Evolutionary conservation across 2,888 invertebrate species (phyloP).

Genomic region (Deroplatys truncata): DNA sequence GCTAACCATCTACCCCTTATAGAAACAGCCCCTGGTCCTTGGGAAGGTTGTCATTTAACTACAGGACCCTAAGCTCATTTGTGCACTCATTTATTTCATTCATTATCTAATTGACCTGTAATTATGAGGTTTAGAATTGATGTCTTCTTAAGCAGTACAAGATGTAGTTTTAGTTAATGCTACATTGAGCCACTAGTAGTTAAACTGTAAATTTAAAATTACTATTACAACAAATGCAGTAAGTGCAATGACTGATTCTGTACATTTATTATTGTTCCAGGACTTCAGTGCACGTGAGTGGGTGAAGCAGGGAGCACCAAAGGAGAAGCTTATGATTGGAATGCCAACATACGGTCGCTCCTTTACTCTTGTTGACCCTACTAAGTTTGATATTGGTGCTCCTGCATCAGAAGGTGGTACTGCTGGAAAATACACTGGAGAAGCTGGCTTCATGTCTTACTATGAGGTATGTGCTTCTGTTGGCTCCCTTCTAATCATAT

Average conservation of each 20-base stretch:
- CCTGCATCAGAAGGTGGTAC: conserved; percentile 82
- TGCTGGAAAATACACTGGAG: conserved; percentile 83
- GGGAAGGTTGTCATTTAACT: too few relatives aligned
- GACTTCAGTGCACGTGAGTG: conserved; percentile 88
- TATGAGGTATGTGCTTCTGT: conserved; percentile 65
- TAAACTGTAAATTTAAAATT: too few relatives aligned
- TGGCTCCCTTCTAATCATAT: neutral
- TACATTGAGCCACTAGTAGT: too few relatives aligned
- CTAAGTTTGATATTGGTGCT: conserved; percentile 89
- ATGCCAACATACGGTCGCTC: conserved; percentile 93
- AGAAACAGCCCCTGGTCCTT: too few relatives aligned
- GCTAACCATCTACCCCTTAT: too few relatives aligned
- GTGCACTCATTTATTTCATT: too few relatives aligned
- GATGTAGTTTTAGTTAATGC: too few relatives aligned
- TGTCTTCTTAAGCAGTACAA: too few relatives aligned
- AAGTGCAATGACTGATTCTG: neutral
- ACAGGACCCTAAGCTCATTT: too few relatives aligned
- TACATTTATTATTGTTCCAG: conserved; percentile 43
- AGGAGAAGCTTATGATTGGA: conserved; percentile 90
- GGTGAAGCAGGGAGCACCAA: conserved; percentile 89
- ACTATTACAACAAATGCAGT: too few relatives aligned
- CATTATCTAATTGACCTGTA: too few relatives aligned
- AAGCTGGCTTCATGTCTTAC: conserved; percentile 91
- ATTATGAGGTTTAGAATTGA: too few relatives aligned
- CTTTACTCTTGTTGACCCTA: conserved; percentile 79